A percentile compares a stretch with the other conserved stretches of the same genome.
Conservation (phyloP, 2,113 vertebrate genomes). For the Sitta europaea region DNA sequence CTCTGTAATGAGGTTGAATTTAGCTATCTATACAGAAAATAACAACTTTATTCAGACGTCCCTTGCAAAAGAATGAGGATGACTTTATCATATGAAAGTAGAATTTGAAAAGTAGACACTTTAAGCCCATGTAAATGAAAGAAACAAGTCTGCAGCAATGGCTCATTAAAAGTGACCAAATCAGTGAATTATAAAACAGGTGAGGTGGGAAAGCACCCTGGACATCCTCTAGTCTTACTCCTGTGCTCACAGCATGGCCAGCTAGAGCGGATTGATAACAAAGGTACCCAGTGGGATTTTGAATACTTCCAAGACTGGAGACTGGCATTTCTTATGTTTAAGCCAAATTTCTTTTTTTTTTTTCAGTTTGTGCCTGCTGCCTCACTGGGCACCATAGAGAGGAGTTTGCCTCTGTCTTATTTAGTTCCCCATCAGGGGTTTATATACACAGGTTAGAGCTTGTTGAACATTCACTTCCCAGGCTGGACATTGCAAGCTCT, state of each 20-base stretch:
- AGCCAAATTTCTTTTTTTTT: neutral
- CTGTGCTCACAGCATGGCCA: neutral
- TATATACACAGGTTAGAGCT: neutral
- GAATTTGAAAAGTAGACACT: neutral
- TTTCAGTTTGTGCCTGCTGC: neutral
- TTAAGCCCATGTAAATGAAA: neutral
- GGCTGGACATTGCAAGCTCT: neutral
- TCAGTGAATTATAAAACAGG: neutral
- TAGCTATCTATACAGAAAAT: neutral
- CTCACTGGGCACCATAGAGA: neutral
- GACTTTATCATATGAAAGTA: neutral
- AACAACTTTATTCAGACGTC: neutral
- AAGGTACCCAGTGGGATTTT: neutral
- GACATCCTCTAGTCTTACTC: neutral
- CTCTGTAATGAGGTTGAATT: neutral
- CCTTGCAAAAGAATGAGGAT: neutral
- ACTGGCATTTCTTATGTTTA: neutral
- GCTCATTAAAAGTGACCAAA: neutral
- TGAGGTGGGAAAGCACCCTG: neutral
- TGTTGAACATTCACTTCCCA: neutral
- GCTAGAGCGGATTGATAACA: neutral
- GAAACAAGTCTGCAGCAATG: neutral
- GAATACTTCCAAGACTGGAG: neutral
- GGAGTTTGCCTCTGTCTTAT: neutral
- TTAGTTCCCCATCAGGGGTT: neutral